Evolutionary conservation across 2,113 vertebrate species (phyloP).

Genomic region (Saccopteryx leptura): DNA sequence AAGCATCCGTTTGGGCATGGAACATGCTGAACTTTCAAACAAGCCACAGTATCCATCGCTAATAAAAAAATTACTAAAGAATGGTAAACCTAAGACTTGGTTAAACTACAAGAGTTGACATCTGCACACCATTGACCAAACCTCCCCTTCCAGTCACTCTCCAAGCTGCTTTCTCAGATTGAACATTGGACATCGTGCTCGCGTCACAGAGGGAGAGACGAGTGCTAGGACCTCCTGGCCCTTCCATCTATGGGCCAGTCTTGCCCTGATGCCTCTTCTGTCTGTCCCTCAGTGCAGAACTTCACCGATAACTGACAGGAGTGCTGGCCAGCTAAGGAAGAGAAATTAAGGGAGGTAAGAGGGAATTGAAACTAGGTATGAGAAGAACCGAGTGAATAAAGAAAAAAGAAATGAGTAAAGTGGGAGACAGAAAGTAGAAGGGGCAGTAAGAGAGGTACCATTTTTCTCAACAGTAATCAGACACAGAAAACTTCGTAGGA

Average conservation of each 20-base stretch:
- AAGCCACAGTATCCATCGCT: not conserved
- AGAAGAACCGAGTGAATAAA: not conserved
- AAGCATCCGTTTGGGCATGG: not conserved
- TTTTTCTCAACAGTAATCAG: slow-evolving; percentile 44
- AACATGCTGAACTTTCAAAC: slow-evolving; percentile 1
- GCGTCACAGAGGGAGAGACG: not conserved
- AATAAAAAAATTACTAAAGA: slow-evolving; percentile 51
- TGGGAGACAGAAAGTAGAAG: not conserved
- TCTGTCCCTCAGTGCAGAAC: not conserved
- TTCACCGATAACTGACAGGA: not conserved
- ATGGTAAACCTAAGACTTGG: not conserved
- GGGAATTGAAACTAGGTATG: not conserved
- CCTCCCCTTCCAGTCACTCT: not conserved
- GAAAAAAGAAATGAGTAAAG: not conserved
- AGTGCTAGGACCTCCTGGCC: not conserved
- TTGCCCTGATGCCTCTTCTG: not conserved
- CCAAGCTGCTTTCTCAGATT: not conserved
- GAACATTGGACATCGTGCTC: not conserved
- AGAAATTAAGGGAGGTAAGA: not conserved
- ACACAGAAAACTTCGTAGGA: not conserved
- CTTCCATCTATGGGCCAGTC: not conserved
- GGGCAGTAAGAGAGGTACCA: not conserved
- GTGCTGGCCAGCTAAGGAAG: not conserved
- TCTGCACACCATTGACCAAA: not conserved
- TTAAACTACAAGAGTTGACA: not conserved